phyloP scores from a whole-genome alignment of 2,797 vertebrate genomes.

The Cichlasoma orientale region DNA sequence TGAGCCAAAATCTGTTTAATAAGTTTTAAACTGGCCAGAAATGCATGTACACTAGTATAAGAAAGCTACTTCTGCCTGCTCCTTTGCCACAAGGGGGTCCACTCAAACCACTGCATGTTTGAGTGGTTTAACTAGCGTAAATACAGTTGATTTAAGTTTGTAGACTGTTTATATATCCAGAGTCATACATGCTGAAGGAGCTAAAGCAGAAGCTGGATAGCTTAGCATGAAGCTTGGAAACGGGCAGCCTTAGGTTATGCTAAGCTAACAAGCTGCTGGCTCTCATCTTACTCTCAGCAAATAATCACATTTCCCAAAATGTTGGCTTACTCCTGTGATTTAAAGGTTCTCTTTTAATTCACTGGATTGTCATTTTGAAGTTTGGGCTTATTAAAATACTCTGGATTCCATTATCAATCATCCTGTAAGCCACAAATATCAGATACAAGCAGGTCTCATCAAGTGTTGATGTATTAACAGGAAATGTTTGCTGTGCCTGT shows the following conservation, averaged over 20 bases:
- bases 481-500: background rate
- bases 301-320: background rate
- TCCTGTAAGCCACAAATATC: background rate
- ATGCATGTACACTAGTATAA: background rate
- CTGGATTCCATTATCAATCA: background rate
- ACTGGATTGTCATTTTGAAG: background rate
- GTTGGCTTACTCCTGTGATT: background rate
- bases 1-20: slow-evolving; percentile 20
- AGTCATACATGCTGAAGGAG: background rate
- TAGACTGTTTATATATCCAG: background rate
- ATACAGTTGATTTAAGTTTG: background rate
- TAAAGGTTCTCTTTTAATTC: background rate
- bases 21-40: background rate
- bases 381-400: background rate
- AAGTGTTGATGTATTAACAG: background rate
- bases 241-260: background rate
- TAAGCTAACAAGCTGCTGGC: background rate
- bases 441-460: background rate
- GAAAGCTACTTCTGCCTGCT: background rate
- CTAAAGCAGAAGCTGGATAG: background rate
- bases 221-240: background rate
- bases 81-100: background rate
- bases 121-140: background rate
- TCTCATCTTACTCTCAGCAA: background rate
- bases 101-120: background rate